phyloP scores from a whole-genome alignment of 2,113 vertebrate species.

The Marcusenius ussheri region DNA sequence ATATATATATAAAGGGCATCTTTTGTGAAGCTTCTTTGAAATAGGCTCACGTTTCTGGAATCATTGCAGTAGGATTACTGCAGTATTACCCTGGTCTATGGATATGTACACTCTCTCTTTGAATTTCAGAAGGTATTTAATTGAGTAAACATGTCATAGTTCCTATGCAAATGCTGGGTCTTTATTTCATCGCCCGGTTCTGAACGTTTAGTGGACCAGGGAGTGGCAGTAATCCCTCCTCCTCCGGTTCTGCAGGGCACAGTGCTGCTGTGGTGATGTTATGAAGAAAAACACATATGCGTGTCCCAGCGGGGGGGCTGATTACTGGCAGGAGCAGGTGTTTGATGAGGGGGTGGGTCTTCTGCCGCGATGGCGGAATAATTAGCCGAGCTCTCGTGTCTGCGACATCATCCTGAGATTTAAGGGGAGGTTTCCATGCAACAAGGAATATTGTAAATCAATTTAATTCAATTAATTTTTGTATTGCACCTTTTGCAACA shows the following conservation, averaged over 20 bases:
- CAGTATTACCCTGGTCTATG: neutral
- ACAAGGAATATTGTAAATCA: neutral
- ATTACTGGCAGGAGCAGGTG: constrained; percentile 4
- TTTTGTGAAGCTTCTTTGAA: neutral
- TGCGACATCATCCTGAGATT: neutral
- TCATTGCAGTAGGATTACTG: neutral
- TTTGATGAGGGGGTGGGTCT: neutral
- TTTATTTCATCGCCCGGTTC: neutral
- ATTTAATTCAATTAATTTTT: neutral
- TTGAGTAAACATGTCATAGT: neutral
- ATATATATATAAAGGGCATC: neutral
- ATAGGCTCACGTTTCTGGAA: neutral
- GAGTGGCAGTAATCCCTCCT: neutral
- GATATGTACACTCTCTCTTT: neutral
- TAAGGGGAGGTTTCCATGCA: neutral
- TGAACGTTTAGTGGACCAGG: neutral
- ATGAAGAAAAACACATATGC: neutral
- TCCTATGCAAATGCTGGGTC: neutral
- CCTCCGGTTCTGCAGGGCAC: too few relatives aligned
- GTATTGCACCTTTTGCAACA: neutral
- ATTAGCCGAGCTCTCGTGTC: neutral
- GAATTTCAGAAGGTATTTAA: neutral
- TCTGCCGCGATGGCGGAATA: neutral
- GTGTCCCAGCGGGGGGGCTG: neutral
- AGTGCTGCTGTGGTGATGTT: neutral